Base-by-base conservation (phyloP, 2,113 vertebrate genomes). In the Eidolon helvum region DNA sequence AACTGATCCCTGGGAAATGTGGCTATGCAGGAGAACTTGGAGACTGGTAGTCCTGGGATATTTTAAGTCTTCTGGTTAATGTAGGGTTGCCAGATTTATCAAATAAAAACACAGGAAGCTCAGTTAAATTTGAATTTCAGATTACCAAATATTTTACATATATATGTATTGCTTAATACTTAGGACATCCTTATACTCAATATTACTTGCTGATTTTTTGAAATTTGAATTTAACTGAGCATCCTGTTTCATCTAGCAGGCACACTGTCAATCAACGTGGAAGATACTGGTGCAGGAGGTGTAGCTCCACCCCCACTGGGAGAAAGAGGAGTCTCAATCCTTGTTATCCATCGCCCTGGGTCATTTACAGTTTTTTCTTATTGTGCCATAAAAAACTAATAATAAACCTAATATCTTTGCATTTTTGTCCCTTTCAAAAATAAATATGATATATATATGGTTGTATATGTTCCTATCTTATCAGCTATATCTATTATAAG, bases 361-460 rank as follows among this genome's bases (percentile, higher is more conserved):
- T 63, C 33, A 87, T 6, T 71, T 61, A 80, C 10, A 5, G 65
- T 43, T 80, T 91, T 79, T 72, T 74, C 16, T 50, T 50, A 50
- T 45, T 87, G 9, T 2, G 26, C 18, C 6, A 61, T 7, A 77
- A 50, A 22, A 45, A 71, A 48, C 11, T 71, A 86, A 79, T 24
- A 33, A 69, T 71, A 79, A 94, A 71, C 7, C n/a, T 71, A 79
- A n/a, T 63, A 71, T 22, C 3, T 69, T 69, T 40, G 11, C 19
- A 90, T 7, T 86, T 79, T 35, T 86, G 53, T 35, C 28, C 8
- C 11, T 83, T 28, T 53, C 71, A 78, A 90, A 90, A 86, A 43
- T 85, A 24, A 4, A 35, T 48, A 35, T 50, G 7, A 68, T 53
- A 19, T 14, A 19, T 14, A 43, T 45, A 43, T 16, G 30, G 8